phyloP scores from a whole-genome alignment of 2,888 invertebrate species.

The Epistrophella euchroma region DNA sequence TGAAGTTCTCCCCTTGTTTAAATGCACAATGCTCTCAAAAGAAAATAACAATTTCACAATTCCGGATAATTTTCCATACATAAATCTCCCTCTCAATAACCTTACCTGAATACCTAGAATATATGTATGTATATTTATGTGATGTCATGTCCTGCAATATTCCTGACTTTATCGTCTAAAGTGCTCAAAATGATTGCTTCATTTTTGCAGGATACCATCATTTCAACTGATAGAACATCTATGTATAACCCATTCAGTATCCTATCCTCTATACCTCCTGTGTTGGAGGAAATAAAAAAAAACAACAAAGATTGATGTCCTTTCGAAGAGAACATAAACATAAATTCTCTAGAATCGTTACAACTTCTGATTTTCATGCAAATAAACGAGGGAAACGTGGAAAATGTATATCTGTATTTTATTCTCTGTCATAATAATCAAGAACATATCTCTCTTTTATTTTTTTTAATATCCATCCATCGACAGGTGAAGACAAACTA shows the following conservation, averaged over 20 bases:
- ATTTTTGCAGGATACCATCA: slow-evolving; percentile 23
- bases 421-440: slow-evolving; percentile 54
- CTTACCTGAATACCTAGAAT: not conserved
- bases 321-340: slow-evolving; percentile 46
- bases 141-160: slow-evolving; percentile 50
- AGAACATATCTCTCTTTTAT: slow-evolving; percentile 17
- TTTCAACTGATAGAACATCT: slow-evolving; percentile 9
- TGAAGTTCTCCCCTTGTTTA: not conserved
- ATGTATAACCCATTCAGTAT: not conserved
- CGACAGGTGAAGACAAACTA: slow-evolving; percentile 33
- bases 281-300: not conserved
- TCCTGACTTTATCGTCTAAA: slow-evolving; percentile 56
- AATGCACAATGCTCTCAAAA: slow-evolving; percentile 18
- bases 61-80: slow-evolving; percentile 29
- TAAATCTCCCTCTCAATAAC: slow-evolving; percentile 2
- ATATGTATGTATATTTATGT: no score
- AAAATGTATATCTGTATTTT: slow-evolving; percentile 32
- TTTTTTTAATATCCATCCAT: slow-evolving; percentile 21
- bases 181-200: slow-evolving; percentile 56
- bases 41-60: slow-evolving; percentile 34
- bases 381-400: slow-evolving; percentile 17
- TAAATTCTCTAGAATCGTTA: slow-evolving; percentile 42
- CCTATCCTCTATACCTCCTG: not conserved
- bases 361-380: slow-evolving; percentile 46
- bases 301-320: slow-evolving; percentile 37